Conservation (phyloP, 2,797 vertebrate genomes). For the Acrossocheilus fasciatus region DNA sequence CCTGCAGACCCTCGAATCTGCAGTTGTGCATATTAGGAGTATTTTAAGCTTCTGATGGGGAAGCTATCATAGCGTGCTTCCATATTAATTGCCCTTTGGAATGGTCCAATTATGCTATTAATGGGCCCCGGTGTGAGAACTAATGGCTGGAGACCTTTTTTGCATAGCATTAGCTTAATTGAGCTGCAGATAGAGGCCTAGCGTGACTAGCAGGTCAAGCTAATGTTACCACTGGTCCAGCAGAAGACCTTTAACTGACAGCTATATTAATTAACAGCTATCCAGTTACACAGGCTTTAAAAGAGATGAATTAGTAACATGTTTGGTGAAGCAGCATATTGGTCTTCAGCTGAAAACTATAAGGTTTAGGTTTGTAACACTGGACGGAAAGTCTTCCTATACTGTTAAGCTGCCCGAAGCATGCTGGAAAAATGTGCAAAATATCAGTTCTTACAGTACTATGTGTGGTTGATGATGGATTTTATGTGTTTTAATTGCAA, state of each 20-base stretch:
- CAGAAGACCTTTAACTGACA: slow-evolving; percentile 90
- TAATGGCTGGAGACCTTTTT: slow-evolving; percentile 91
- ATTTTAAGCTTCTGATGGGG: slow-evolving; percentile 44
- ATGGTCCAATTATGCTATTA: slow-evolving; percentile 96
- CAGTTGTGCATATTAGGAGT: slow-evolving; percentile 34
- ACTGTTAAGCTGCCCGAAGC: background rate
- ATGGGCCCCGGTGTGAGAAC: slow-evolving; percentile 84
- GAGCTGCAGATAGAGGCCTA: slow-evolving; percentile 82
- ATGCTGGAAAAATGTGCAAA: background rate
- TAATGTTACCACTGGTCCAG: slow-evolving; percentile 90
- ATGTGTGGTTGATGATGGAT: background rate
- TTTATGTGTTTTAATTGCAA: slow-evolving; percentile 5
- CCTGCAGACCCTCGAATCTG: slow-evolving; percentile 18
- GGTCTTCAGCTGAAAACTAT: slow-evolving; percentile 10
- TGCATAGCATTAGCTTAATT: slow-evolving; percentile 99
- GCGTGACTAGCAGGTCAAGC: slow-evolving; percentile 79
- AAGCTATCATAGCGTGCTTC: slow-evolving; percentile 68
- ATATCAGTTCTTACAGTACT: background rate
- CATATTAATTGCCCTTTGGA: slow-evolving; percentile 91
- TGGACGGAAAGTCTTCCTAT: background rate
- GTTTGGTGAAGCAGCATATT: slow-evolving; percentile 67
- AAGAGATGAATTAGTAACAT: slow-evolving; percentile 82
- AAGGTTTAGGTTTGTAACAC: background rate
- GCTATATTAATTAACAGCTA: slow-evolving; percentile 96
- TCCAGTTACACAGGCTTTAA: slow-evolving; percentile 89